Conservation (phyloP, 2,888 invertebrate genomes). For the Alviniconcha strummeri region DNA sequence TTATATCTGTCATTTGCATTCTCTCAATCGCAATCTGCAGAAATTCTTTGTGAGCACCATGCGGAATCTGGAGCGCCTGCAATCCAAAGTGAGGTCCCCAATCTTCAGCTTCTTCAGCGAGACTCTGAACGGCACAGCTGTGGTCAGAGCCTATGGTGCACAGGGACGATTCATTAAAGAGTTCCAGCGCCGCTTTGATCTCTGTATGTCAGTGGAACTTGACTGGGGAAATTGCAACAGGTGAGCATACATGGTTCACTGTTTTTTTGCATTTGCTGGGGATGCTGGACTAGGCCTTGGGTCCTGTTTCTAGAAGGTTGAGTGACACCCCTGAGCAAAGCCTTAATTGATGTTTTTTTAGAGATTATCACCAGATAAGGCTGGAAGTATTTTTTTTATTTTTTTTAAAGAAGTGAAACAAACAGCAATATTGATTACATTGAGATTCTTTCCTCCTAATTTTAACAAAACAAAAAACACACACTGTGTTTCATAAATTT, state of each 20-base stretch:
- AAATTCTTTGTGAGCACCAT: slow-evolving; percentile 62
- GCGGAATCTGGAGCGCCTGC: slow-evolving; percentile 70
- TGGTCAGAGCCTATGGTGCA: slow-evolving; percentile 67
- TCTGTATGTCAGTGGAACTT: slow-evolving; percentile 81
- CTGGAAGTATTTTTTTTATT: neutral
- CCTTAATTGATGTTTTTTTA: neutral
- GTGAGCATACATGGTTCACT: neutral
- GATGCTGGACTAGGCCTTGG: neutral
- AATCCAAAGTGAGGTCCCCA: slow-evolving; percentile 70
- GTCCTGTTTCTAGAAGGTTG: no score
- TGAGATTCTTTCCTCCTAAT: no score
- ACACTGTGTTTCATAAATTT: no score
- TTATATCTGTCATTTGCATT: no score
- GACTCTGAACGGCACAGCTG: slow-evolving; percentile 75
- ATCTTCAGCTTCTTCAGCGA: slow-evolving; percentile 73
- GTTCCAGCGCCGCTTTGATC: slow-evolving; percentile 63
- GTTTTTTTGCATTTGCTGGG: neutral
- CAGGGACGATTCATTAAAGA: slow-evolving; percentile 59
- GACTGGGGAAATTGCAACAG: slow-evolving; percentile 38
- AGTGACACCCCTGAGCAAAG: neutral
- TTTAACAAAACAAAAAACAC: no score
- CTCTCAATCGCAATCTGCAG: neutral
- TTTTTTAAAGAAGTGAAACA: neutral
- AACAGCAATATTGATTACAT: no score
- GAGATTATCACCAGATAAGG: neutral